Evolutionary conservation across 2,797 vertebrate species (phyloP).

Genomic region (Balearica regulorum): DNA sequence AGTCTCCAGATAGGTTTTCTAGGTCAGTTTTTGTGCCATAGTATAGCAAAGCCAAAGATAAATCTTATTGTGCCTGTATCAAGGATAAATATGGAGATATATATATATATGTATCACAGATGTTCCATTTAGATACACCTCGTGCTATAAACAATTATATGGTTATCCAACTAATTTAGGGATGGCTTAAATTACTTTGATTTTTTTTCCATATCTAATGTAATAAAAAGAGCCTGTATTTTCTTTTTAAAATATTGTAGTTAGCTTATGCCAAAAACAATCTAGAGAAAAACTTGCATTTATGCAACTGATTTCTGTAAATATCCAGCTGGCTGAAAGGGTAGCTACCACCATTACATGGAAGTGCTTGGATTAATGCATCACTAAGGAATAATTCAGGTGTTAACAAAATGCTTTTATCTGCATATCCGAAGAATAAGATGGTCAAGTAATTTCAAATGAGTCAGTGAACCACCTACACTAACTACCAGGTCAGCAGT

Average conservation of each 20-base stretch:
- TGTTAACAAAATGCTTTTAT: neutral
- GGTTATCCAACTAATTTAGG: neutral
- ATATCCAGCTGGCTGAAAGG: neutral
- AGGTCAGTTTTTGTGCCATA: neutral
- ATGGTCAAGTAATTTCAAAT: neutral
- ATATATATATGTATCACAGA: fast-evolving
- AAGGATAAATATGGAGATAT: neutral
- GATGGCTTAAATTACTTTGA: neutral
- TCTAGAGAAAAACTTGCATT: neutral
- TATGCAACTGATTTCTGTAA: neutral
- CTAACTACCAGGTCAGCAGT: neutral
- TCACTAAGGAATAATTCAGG: neutral
- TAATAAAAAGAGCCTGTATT: fast-evolving
- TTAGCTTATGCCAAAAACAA: neutral
- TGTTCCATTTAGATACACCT: neutral
- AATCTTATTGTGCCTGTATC: neutral
- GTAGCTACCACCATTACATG: neutral
- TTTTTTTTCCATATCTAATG: neutral
- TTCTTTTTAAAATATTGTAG: neutral
- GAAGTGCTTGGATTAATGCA: neutral
- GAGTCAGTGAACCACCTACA: neutral
- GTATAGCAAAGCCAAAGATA: neutral
- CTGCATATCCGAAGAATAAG: neutral
- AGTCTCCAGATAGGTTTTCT: neutral
- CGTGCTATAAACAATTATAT: neutral